Evolutionary conservation across 2,888 invertebrate genomes (phyloP).

Genomic region (Melinaea menophilus): DNA sequence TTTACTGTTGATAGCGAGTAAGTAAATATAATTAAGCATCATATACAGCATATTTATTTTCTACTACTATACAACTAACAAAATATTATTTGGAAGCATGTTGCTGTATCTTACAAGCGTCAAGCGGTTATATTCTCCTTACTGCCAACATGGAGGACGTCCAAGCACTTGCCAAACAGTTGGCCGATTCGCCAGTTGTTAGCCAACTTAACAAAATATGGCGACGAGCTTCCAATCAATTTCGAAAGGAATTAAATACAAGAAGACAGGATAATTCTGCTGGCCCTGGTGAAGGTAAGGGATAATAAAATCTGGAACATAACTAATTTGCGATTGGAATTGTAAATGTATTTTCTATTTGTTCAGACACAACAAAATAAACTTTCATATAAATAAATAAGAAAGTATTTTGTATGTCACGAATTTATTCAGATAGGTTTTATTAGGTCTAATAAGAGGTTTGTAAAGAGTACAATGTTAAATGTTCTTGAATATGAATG

Average conservation of each 20-base stretch:
- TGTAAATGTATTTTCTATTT: too few relatives aligned
- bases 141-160: conserved; percentile 61
- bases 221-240: conserved; percentile 45
- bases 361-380: too few relatives aligned
- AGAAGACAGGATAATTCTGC: conserved; percentile 15
- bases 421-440: too few relatives aligned
- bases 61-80: not conserved
- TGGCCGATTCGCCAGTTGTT: conserved; percentile 45
- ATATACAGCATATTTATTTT: not conserved
- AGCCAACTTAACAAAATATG: conserved; percentile 45
- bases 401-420: too few relatives aligned
- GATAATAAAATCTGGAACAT: not conserved
- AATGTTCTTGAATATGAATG: too few relatives aligned
- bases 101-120: conserved; percentile 34
- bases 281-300: conserved; percentile 15
- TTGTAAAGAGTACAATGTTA: too few relatives aligned
- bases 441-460: too few relatives aligned
- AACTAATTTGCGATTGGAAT: not conserved
- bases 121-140: conserved; percentile 51
- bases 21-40: conserved; percentile 5
- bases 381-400: too few relatives aligned
- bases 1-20: conserved; percentile 21
- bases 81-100: conserved; percentile 19
- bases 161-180: conserved; percentile 47
- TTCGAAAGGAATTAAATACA: conserved; percentile 37